Base-by-base conservation (phyloP, 2,888 invertebrate species). In the Andrena praecox region DNA sequence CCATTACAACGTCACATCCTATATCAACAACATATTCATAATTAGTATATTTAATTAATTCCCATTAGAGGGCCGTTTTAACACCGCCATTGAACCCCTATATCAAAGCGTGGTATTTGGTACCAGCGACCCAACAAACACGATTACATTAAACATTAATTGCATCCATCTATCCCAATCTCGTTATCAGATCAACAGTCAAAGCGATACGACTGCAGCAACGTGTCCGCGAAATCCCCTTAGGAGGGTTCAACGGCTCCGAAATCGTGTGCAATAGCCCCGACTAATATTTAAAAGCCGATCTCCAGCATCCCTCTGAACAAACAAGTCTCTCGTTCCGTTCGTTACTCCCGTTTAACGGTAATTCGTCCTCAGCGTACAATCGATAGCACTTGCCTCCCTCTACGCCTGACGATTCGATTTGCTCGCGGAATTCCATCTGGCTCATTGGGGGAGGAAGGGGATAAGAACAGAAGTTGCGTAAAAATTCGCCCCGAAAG, bases 81-180 rank as follows among this genome's bases (percentile, higher is more conserved):
- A 70, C 63, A 62, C 66, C 66, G 63, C 20, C 5, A 8, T 29
- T 60, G 33, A 50, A 10, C 24, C 10, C 8, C 20, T 7, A 20
- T 50, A 52, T 33, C 50, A 33, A 62, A 74, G 69, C 67, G 24
- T 20, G 10, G 24, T n/a, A 31, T 42, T 24, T 16, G 42, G 16
- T 42, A 62, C 60, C 31, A 42, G 52, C n/a, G 60, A 50, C 48
- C 35, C 29, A 52, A 52, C 48, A 52, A 72, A 72, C 56, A 48
- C 64, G 77, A 56, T 66, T 72, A 67, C 76, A 24, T 66, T 76
- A 70, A 73, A 77, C 77, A 59, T 60, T 72, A 69, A 50, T 81
- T 77, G 68, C 31, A 42, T 64, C 59, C 59, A 50, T 50, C 56
- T 69, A 66, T 77, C 70, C 27, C 8, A 62, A 77, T 52, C 70